Evolutionary conservation across 1,140 invertebrate genomes (phyloP), one percentile per base, ranked within the genome.

Genomic region (Samia ricini): DNA sequence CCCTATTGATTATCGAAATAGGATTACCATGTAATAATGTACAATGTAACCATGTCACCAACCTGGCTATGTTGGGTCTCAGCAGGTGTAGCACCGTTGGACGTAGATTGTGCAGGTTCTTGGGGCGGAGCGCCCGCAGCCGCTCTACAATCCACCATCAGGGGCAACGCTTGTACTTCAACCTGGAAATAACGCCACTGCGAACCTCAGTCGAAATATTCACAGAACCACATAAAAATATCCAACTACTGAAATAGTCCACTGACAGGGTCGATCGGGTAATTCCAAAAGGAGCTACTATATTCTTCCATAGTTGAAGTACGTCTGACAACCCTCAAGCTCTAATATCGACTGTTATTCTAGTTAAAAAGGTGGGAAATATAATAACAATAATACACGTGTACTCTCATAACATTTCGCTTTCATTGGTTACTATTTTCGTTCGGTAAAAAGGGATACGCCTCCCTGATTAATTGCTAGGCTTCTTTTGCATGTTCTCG

Each of bases 111-210:
- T 21, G 72, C 22, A 59, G 76, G 63, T 26, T 85, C 80, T 59
- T 83, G 78, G 72, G 83, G 75, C 76, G 77, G 66, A 74, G 76
- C 73, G 61, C 80, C 84, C 79, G 81, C 75, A 26, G 63, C 68
- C 59, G 79, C 76, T 66, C 86, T 75, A 65, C 81, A 81, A 79
- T 87, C 86, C 72, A 87, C 84, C 86, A 89, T 89, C 56, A 87
- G 80, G 74, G 86, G 86, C 59, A 86, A 69, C 33, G 84, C 76
- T 74, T 77, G 71, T 18, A 87, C 74, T 81, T 85, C 83, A 85
- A 85, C 78, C 86, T 89, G 76, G 8, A 60, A 60, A 60, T 61
- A 10, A 54, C n/a, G 61, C n/a, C 8, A 42, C 33, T 15, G 33
- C 33, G 7, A 42, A 15, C n/a, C 10, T 8, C 33, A 42, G 33